These are phyloP conservation scores for Iphiclides podalirius DNA, from an alignment of 2,888 invertebrate genomes.

Conservation along the genomic window DNA sequence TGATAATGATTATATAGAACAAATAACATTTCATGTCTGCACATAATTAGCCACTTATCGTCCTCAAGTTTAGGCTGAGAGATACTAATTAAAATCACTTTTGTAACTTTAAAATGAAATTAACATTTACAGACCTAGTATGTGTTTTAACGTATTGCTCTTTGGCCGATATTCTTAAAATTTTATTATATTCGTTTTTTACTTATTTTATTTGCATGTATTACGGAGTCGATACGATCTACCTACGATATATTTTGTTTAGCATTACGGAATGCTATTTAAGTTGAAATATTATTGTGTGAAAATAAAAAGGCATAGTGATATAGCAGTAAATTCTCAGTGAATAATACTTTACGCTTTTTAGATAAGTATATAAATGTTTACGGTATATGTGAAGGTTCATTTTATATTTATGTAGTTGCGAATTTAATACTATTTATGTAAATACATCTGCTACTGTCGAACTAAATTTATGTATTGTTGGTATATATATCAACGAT, in stretches of 20 bases:
- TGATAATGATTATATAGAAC: conserved; percentile 68
- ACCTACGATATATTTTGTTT: conserved; percentile 15
- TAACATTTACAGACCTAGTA: neutral
- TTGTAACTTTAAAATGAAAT: neutral
- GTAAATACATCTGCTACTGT: conserved; percentile 36
- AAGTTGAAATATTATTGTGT: conserved; percentile 43
- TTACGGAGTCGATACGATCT: neutral
- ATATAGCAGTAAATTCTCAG: conserved; percentile 68
- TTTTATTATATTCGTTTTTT: conserved; percentile 26
- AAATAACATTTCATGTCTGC: conserved; percentile 44
- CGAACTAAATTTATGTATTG: neutral
- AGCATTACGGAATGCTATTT: conserved; percentile 39
- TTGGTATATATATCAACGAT: too few species aligned
- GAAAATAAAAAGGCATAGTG: conserved; percentile 61
- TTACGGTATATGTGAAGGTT: conserved; percentile 44
- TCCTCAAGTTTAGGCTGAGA: conserved; percentile 46
- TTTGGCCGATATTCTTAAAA: conserved; percentile 25
- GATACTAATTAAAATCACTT: conserved; percentile 7
- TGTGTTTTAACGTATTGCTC: conserved; percentile 22
- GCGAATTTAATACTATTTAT: conserved; percentile 43
- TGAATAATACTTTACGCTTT: conserved; percentile 65
- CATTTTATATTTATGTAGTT: conserved; percentile 45
- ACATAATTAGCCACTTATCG: conserved; percentile 67
- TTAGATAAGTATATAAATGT: conserved; percentile 59
- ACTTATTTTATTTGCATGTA: conserved; percentile 16